Percentiles rank a stretch among this genome's conserved stretches.
Evolutionary conservation across 2,797 vertebrate species (phyloP).

Genomic region (Lepilemur ruficaudatus): DNA sequence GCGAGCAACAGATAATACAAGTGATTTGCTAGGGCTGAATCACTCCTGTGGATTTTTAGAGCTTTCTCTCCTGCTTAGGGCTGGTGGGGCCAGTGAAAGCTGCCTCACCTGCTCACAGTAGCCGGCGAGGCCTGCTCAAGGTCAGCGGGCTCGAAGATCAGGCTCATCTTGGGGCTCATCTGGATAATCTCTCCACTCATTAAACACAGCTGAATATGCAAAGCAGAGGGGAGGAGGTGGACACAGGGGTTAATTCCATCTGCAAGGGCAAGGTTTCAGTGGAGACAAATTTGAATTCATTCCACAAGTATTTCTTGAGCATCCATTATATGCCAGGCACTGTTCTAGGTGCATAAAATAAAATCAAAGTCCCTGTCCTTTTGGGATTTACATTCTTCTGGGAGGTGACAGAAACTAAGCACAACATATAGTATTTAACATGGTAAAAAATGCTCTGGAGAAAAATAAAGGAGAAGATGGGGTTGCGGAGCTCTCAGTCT

Average conservation of each 20-base stretch:
- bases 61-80: neutral
- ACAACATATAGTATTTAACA: neutral
- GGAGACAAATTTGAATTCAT: neutral
- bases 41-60: neutral
- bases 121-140: conserved; percentile 96
- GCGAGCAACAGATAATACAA: neutral
- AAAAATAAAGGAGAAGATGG: neutral
- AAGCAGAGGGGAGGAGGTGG: neutral
- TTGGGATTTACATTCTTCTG: neutral
- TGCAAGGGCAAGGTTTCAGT: neutral
- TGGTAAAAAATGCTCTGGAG: neutral
- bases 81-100: neutral
- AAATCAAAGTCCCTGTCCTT: neutral
- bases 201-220: conserved; percentile 90
- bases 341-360: neutral
- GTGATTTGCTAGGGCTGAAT: neutral
- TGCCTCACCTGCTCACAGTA: conserved; percentile 93
- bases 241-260: neutral
- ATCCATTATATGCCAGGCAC: neutral
- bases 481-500: neutral
- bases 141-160: conserved; percentile 95
- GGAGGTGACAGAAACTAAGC: neutral
- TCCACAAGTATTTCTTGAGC: neutral
- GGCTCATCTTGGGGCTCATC: conserved; percentile 96
- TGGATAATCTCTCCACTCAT: conserved; percentile 99